Evolutionary conservation across 2,113 vertebrate species (phyloP).

Genomic region (Pantherophis guttatus): DNA sequence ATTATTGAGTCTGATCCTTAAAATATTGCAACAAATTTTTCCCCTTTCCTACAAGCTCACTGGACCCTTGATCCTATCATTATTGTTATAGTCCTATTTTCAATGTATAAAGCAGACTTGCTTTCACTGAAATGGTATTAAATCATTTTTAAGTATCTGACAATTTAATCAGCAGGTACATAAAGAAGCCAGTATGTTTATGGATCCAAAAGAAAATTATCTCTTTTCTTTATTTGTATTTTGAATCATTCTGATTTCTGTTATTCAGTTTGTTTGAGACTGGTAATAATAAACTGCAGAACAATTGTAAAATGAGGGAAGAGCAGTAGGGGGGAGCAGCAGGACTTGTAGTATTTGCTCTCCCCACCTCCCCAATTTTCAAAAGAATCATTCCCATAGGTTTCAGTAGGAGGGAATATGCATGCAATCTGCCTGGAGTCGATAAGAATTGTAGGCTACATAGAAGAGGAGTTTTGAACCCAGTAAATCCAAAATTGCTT

Average conservation of each 20-base stretch:
- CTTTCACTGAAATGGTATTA: background rate
- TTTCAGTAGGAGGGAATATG: background rate
- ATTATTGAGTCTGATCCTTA: too few relatives aligned
- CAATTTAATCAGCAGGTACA: background rate
- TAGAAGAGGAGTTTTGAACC: background rate
- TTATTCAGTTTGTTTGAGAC: background rate
- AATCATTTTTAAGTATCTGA: background rate
- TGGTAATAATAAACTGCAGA: background rate
- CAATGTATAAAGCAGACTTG: background rate
- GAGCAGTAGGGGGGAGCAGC: background rate
- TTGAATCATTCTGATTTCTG: background rate
- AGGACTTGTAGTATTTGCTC: background rate
- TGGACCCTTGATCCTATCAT: rapidly evolving
- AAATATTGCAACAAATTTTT: too few relatives aligned
- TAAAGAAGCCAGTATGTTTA: background rate
- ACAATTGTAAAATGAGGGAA: background rate
- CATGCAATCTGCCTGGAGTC: background rate
- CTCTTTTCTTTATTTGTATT: background rate
- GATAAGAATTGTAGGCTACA: background rate
- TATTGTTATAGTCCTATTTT: background rate
- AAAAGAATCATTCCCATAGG: background rate
- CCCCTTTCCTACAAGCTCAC: rapidly evolving
- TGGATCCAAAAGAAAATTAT: background rate
- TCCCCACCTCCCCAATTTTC: background rate
- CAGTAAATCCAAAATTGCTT: background rate